Evolutionary conservation across 2,113 vertebrate genomes (phyloP).

Genomic region (Rallus limicola): DNA sequence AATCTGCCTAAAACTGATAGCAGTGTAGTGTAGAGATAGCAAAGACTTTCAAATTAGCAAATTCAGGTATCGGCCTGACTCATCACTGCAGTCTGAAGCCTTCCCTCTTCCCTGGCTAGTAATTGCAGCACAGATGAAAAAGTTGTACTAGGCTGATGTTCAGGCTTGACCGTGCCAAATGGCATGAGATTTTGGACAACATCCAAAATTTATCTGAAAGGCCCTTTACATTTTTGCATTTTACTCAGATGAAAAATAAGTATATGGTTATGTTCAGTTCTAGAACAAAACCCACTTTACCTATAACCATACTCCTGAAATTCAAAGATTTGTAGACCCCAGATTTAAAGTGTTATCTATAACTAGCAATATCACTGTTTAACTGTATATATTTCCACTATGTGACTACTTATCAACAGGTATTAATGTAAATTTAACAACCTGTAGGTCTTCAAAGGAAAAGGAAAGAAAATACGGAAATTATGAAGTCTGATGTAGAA

Average conservation of each 20-base stretch:
- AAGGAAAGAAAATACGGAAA: background rate
- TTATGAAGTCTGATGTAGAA: background rate
- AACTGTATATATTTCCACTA: background rate
- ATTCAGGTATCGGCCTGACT: background rate
- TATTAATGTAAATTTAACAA: background rate
- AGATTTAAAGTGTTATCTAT: background rate
- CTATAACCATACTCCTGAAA: background rate
- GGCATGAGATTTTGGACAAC: background rate
- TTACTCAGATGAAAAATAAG: background rate
- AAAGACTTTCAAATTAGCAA: background rate
- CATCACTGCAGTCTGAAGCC: background rate
- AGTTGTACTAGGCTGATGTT: background rate
- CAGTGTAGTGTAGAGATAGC: background rate
- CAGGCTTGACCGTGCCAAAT: background rate
- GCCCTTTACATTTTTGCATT: background rate
- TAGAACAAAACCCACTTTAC: background rate
- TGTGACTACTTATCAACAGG: background rate
- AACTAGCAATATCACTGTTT: background rate
- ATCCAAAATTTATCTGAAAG: background rate
- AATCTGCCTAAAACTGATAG: background rate
- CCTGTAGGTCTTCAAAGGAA: background rate
- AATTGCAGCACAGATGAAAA: background rate
- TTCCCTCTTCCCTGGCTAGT: background rate
- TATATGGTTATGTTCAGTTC: background rate
- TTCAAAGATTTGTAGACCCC: background rate